Percentiles rank a stretch among this genome's conserved stretches.
Conservation (phyloP, 1,140 invertebrate species). For the Conus ventricosus region DNA sequence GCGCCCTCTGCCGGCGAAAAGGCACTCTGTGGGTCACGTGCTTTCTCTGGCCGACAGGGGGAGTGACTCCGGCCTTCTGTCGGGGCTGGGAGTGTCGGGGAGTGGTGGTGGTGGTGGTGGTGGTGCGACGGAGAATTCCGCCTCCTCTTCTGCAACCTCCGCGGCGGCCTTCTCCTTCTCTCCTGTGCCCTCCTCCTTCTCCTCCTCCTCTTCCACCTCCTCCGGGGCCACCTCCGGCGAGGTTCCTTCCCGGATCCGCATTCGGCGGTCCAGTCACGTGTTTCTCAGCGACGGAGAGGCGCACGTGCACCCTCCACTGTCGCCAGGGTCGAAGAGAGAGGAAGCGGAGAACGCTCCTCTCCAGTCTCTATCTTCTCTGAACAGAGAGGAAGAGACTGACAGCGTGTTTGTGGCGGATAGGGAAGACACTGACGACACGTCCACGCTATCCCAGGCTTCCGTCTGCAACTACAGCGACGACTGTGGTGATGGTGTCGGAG, state of each 20-base stretch:
- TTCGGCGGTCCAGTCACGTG: slow-evolving; percentile 33
- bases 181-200: not conserved
- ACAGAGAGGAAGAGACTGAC: not conserved
- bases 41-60: not conserved
- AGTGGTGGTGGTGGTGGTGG: no score
- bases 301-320: not conserved
- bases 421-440: not conserved
- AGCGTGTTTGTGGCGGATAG: not conserved
- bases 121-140: no score
- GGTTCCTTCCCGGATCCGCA: not conserved
- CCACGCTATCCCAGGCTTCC: not conserved
- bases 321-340: not conserved
- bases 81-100: not conserved
- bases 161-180: no score
- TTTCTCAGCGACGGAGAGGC: slow-evolving; percentile 27
- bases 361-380: not conserved
- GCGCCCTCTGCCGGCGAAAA: not conserved
- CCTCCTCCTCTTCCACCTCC: not conserved
- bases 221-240: not conserved
- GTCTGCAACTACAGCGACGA: not conserved
- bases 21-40: slow-evolving; percentile 7
- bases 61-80: not conserved
- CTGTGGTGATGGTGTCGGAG: not conserved
- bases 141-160: no score
- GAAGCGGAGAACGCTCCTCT: not conserved